phyloP scores from a whole-genome alignment of 2,888 invertebrate genomes.

The Frankliniella fusca region DNA sequence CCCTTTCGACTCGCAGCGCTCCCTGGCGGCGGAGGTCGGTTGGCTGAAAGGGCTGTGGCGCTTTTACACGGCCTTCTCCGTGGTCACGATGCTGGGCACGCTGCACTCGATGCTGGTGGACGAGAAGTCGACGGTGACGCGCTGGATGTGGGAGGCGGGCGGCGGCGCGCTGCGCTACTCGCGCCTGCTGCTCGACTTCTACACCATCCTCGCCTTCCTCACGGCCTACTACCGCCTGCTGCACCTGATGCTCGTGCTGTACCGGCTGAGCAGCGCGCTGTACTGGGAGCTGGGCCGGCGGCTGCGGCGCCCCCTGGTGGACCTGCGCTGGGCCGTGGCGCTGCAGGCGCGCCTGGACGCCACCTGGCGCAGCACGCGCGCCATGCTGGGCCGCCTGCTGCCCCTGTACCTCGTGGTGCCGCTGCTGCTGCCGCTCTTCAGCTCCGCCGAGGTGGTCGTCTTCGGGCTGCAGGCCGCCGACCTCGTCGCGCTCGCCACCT shows the following conservation, averaged over 20 bases:
- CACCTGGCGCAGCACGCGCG: not conserved
- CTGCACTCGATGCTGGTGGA: not conserved
- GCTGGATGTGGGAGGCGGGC: not conserved
- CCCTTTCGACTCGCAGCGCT: not conserved
- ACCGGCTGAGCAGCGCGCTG: not conserved
- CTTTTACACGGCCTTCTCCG: not conserved
- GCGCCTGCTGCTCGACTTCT: not conserved
- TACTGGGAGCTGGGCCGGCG: not conserved
- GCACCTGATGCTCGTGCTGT: not conserved
- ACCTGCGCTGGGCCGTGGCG: not conserved
- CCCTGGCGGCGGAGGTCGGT: not conserved
- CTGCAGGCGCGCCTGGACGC: not conserved
- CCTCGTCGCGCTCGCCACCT: not conserved
- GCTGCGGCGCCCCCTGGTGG: not conserved
- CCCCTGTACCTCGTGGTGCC: slow-evolving; percentile 1
- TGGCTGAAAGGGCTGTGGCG: not conserved
- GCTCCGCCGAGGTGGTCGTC: not conserved
- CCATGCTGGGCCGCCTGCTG: not conserved
- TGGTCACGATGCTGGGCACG: not conserved
- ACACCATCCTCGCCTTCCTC: not conserved
- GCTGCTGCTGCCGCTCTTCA: slow-evolving; percentile 10
- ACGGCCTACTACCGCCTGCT: not conserved
- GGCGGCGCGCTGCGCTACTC: not conserved
- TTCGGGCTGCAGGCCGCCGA: slow-evolving; percentile 1
- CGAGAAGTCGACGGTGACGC: not conserved